phyloP scores from a whole-genome alignment of 2,888 invertebrate genomes.

The Dysmachus trigonus region DNA sequence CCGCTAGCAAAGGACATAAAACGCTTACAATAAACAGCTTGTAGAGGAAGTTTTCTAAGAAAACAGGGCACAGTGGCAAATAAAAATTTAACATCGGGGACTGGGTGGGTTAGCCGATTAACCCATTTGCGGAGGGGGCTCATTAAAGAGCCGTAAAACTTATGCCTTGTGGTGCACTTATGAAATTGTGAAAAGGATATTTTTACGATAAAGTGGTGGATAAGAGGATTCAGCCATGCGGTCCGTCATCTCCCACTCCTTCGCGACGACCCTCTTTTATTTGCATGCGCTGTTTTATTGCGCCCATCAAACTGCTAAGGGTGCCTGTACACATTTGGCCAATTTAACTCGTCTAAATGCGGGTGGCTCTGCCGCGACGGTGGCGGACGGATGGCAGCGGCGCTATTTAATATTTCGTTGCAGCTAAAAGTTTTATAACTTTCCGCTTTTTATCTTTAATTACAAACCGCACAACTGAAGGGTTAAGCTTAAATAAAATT shows the following conservation, averaged over 20 bases:
- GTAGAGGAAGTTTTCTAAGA: background rate
- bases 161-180: conserved; percentile 54
- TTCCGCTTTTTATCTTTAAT: conserved; percentile 55
- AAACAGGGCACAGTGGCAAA: conserved; percentile 10
- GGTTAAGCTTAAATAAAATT: conserved; percentile 48
- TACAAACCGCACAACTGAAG: conserved; percentile 50
- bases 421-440: conserved; percentile 54
- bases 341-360: conserved; percentile 45
- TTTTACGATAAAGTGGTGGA: conserved; percentile 48
- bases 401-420: conserved; percentile 49
- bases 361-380: background rate
- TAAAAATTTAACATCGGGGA: conserved; percentile 37
- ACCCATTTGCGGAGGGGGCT: conserved; percentile 53
- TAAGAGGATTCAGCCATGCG: conserved; percentile 45
- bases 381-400: background rate
- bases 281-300: conserved; percentile 49
- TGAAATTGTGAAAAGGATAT: conserved; percentile 49
- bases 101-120: conserved; percentile 50
- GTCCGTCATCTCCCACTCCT: background rate
- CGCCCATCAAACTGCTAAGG: conserved; percentile 46
- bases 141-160: conserved; percentile 54
- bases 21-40: conserved; percentile 24
- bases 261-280: conserved; percentile 43
- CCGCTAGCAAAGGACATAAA: background rate
- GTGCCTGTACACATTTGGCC: conserved; percentile 42